Evolutionary conservation across 2,888 invertebrate species (phyloP), one percentile per base, ranked within the genome.

Genomic region (Helicoverpa assulta): DNA sequence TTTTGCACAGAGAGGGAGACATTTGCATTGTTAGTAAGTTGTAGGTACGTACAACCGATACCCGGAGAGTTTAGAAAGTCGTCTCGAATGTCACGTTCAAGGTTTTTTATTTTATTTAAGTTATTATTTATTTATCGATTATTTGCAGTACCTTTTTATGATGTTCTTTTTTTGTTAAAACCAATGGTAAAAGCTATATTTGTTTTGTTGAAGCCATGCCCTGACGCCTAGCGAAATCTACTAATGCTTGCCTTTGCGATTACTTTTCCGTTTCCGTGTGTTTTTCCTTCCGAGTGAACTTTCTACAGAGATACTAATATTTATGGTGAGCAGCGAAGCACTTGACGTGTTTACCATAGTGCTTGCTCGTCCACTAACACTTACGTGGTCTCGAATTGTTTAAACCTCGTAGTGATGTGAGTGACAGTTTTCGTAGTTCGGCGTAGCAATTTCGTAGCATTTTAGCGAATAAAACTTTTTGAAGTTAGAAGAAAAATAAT

Each of bases 31-130:
- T 77, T 60, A 40, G 54, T 59, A 53, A 43, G 57, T 65, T 61
- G 56, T 70, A 71, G 71, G 64, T 78, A 69, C 51, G 18, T 60
- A 43, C 67, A 63, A 65, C 51, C 58, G 70, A 74, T 64, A 72
- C 60, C 54, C 67, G 18, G 64, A 50, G 61, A 72, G 72, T 77
- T 33, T 82, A 83, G 82, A 83, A 82, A 82, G 81, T 82, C n/a
- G 62, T 64, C 63, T 80, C 57, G 65, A 76, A 69, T 70, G 80
- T 80, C 81, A 76, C 82, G 84, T 78, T 61, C 69, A 47, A 74
- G 37, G 67, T 69, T 70, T 80, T 80, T 80, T 80, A 76, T 75
- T 26, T 4, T 26, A 78, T 72, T 70, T 40, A 40, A 14, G 64
- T 53, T 73, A 64, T 59, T 66, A 67, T 81, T 77, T 80, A 70